phyloP scores from a whole-genome alignment of 2,113 vertebrate species.

The Bagarius yarrelli region DNA sequence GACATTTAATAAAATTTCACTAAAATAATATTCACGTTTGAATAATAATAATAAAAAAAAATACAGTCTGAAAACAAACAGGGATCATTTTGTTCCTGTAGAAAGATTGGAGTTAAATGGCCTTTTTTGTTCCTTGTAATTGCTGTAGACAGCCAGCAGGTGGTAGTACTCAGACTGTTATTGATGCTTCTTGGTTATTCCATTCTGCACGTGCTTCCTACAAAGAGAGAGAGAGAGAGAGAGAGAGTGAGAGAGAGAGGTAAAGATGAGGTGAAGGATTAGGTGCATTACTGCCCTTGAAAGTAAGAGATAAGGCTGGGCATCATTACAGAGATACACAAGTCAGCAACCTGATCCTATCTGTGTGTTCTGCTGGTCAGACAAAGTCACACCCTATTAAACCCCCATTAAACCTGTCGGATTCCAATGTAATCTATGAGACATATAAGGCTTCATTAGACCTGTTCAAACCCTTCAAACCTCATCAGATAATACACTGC shows the following conservation, averaged over 20 bases:
- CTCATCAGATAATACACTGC: too few species aligned
- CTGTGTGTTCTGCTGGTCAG: constrained; percentile 29
- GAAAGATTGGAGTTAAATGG: constrained; percentile 20
- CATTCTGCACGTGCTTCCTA: constrained; percentile 79
- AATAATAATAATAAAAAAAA: constrained; percentile 52
- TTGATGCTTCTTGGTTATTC: constrained; percentile 82
- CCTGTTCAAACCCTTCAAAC: too few species aligned
- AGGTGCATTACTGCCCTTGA: constrained; percentile 58
- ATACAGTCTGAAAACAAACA: constrained; percentile 27
- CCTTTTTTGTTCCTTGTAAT: constrained; percentile 54
- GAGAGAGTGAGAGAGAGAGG: not conserved
- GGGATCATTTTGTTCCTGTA: constrained; percentile 16
- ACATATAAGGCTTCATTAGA: not conserved
- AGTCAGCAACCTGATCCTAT: constrained; percentile 51
- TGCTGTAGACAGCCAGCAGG: constrained; percentile 58
- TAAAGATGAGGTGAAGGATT: constrained; percentile 13
- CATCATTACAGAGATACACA: constrained; percentile 37
- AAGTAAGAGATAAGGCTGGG: constrained; percentile 59
- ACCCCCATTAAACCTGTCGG: too few species aligned
- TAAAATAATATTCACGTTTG: constrained; percentile 72
- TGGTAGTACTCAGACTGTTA: constrained; percentile 68
- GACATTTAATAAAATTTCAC: constrained; percentile 54
- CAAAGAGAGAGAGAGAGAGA: constrained; percentile 7
- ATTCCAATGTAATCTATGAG: not conserved
- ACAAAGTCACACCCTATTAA: not conserved